phyloP scores from a whole-genome alignment of 1,140 invertebrate species.

The Atopsyche davidsoni region DNA sequence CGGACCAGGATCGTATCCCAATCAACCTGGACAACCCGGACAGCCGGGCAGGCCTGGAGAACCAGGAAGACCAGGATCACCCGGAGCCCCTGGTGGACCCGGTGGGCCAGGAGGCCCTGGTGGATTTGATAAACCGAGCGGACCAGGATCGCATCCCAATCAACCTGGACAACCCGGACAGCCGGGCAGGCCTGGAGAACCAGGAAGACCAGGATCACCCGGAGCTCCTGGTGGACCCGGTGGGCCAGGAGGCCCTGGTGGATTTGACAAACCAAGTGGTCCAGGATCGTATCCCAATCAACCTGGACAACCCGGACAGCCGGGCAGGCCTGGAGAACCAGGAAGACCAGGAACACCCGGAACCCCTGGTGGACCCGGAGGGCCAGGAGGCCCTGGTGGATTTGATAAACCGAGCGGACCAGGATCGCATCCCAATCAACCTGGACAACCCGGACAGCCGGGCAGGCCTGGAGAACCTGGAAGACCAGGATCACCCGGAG shows the following conservation, averaged over 20 bases:
- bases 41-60: too few species aligned
- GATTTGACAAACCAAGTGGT: too few species aligned
- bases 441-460: not conserved
- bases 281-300: too few species aligned
- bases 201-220: constrained; percentile 11
- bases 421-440: not conserved
- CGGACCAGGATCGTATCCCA: too few species aligned
- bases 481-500: constrained; percentile 1
- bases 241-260: constrained; percentile 6
- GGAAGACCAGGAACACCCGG: constrained; percentile 5
- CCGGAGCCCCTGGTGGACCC: too few species aligned
- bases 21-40: too few species aligned
- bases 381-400: constrained; percentile 14
- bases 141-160: too few species aligned
- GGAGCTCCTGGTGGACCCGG: constrained; percentile 10
- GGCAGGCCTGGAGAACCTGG: constrained; percentile 6
- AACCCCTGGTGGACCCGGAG: constrained; percentile 15
- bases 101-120: too few species aligned
- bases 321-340: too few species aligned
- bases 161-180: too few species aligned
- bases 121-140: too few species aligned
- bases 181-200: constrained; percentile 18
- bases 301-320: constrained; percentile 10
- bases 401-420: constrained; percentile 11
- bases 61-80: too few species aligned